These are phyloP conservation scores for Platynereis dumerilii DNA, from an alignment of 2,888 invertebrate species.

Conservation along the genomic window DNA sequence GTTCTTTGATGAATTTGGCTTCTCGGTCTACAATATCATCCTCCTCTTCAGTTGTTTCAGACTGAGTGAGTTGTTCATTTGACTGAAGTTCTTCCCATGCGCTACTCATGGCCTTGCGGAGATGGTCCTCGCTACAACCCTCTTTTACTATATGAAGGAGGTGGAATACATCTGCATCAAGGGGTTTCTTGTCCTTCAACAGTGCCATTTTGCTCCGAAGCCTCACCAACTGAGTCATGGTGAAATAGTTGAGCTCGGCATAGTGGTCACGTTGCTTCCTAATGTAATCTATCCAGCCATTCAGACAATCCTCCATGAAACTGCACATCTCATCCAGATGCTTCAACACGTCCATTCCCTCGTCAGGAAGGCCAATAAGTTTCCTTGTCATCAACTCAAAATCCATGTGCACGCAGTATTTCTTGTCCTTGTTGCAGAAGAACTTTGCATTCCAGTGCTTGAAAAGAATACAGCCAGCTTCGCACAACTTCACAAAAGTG, in stretches of 20 bases:
- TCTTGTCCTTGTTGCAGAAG: slow-evolving; percentile 37
- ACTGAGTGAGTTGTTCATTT: not conserved
- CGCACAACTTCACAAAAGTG: slow-evolving; percentile 45
- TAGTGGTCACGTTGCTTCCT: slow-evolving; percentile 38
- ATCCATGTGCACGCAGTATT: slow-evolving; percentile 37
- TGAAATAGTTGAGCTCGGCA: slow-evolving; percentile 48
- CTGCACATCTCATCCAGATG: slow-evolving; percentile 42
- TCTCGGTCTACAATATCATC: not conserved
- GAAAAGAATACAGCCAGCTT: slow-evolving; percentile 51
- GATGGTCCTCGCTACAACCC: slow-evolving; percentile 31
- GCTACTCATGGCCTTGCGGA: slow-evolving; percentile 10
- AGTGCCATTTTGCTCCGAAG: slow-evolving; percentile 46
- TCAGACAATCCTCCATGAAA: slow-evolving; percentile 44
- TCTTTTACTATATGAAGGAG: slow-evolving; percentile 16
- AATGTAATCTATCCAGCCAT: slow-evolving; percentile 45
- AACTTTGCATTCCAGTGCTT: slow-evolving; percentile 46
- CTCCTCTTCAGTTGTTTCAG: slow-evolving; percentile 7
- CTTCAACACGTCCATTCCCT: slow-evolving; percentile 32
- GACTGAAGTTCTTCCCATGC: no score
- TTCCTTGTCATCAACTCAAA: slow-evolving; percentile 39
- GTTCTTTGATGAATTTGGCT: not conserved
- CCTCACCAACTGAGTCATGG: slow-evolving; percentile 52
- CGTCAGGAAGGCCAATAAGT: slow-evolving; percentile 29
- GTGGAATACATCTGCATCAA: slow-evolving; percentile 3
- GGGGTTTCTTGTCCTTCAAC: not conserved